phyloP scores from a whole-genome alignment of 2,113 vertebrate genomes.

The Neotragus pygmaeus region DNA sequence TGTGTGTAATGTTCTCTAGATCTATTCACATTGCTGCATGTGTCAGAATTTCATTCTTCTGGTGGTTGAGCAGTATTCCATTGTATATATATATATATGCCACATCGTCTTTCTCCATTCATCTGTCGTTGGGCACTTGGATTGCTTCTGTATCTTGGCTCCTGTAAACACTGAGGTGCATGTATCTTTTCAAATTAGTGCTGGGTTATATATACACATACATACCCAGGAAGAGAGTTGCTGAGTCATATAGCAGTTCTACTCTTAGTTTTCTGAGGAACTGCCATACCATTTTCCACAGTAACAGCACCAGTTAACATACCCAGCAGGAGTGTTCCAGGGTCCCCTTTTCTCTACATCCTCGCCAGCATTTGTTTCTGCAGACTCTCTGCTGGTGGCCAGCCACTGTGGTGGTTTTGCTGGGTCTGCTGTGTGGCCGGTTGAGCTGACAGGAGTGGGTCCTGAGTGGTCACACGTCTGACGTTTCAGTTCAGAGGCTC shows the following conservation, averaged over 20 bases:
- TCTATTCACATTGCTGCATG: neutral
- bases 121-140: neutral
- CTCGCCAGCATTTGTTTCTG: neutral
- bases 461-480: rapidly evolving
- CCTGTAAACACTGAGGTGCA: neutral
- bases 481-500: neutral
- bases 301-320: neutral
- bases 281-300: too few relatives aligned
- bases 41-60: neutral
- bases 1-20: neutral
- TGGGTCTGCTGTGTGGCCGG: rapidly evolving
- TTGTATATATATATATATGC: rapidly evolving
- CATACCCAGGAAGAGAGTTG: neutral
- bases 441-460: rapidly evolving
- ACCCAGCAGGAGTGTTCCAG: neutral
- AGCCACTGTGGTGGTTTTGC: too few relatives aligned
- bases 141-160: neutral
- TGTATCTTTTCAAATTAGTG: neutral
- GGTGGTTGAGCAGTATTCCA: neutral
- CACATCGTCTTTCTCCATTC: neutral
- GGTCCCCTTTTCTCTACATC: neutral
- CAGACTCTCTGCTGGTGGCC: neutral
- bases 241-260: neutral
- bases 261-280: neutral
- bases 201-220: neutral